These are phyloP conservation scores for Lagodon rhomboides DNA, from an alignment of 2,797 vertebrate species.

Conservation along the genomic window DNA sequence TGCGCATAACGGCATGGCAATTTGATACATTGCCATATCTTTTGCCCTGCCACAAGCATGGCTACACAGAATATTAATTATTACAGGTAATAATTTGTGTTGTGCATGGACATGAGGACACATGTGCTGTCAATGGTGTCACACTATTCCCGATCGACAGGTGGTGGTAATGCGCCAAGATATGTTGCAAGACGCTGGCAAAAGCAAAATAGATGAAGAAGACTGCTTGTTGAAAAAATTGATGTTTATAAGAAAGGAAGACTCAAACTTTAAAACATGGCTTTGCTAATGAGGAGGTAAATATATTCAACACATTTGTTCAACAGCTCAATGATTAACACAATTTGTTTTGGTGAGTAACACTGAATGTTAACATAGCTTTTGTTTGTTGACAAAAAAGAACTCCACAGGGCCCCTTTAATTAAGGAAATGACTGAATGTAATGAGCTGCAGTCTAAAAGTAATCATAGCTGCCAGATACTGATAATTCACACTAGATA, in stretches of 20 bases:
- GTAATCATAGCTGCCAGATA: slow-evolving; percentile 25
- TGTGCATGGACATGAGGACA: not conserved
- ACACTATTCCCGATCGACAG: not conserved
- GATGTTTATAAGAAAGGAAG: not conserved
- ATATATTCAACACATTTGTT: not conserved
- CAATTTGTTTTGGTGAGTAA: not conserved
- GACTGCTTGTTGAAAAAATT: not conserved
- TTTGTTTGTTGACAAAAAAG: slow-evolving; percentile 11
- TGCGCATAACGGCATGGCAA: too few species aligned
- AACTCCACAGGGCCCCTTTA: slow-evolving; percentile 9
- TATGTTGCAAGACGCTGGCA: not conserved
- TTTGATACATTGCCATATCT: too few species aligned
- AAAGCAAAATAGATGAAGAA: not conserved
- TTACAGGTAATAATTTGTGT: not conserved
- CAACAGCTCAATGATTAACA: not conserved
- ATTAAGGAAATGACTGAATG: slow-evolving; percentile 23
- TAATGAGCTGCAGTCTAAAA: slow-evolving; percentile 31
- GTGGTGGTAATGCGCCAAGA: not conserved
- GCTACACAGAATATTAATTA: too few species aligned
- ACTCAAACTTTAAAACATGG: too few species aligned
- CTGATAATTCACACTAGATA: slow-evolving; percentile 19
- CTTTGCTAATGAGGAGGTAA: not conserved
- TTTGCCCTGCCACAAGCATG: too few species aligned
- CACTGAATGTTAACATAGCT: slow-evolving; percentile 5
- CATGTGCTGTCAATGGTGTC: not conserved